Base-by-base conservation (phyloP, 2,113 vertebrate species). In the Sterrhoptilus dennistouni region DNA sequence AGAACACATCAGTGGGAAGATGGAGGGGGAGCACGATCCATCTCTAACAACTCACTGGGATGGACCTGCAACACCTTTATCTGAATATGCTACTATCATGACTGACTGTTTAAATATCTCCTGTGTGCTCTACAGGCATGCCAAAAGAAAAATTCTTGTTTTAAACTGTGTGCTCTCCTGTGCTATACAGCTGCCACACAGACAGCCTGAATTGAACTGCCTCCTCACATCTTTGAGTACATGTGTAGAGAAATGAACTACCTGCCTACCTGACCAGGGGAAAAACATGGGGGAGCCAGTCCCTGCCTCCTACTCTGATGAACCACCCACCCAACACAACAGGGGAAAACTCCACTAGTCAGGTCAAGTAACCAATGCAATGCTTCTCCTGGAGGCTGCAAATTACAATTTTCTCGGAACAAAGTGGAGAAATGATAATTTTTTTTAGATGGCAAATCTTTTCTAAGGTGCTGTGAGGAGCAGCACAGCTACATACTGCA, bases 371-470 rank as follows among this genome's bases (percentile, higher is more conserved):
- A 53, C 23, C 69, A 82, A 79, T 1, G 2, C 61, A 71, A 12
- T 3, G 3, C 44, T 79, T 61, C 69, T 85, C 47, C 71, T 4
- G 18, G 29, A 65, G 64, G 44, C 76, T 68, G 27, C 27, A 85
- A 83, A 85, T 82, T 18, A 49, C n/a, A 42, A 8, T 82, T 80
- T 79, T 61, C 38, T 83, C 0, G 0, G 45, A 85, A 69, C 19
- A 75, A 91, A 66, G 20, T 15, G 20, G 7, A 59, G 29, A 60
- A 82, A 23, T 6, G 45, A n/a, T n/a, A 6, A 45, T n/a, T 90
- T 85, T 90, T 74, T 96, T 54, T 68, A 20, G 45, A 72, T 35
- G 38, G 42, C 13, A 87, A 89, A 83, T 89, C 68, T 52, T 83
- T 86, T 50, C 72, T 36, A 56, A 49, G 79, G 54, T 74, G 29